Conservation (phyloP, 2,797 vertebrate genomes). For the Tiaroga cobitis region DNA sequence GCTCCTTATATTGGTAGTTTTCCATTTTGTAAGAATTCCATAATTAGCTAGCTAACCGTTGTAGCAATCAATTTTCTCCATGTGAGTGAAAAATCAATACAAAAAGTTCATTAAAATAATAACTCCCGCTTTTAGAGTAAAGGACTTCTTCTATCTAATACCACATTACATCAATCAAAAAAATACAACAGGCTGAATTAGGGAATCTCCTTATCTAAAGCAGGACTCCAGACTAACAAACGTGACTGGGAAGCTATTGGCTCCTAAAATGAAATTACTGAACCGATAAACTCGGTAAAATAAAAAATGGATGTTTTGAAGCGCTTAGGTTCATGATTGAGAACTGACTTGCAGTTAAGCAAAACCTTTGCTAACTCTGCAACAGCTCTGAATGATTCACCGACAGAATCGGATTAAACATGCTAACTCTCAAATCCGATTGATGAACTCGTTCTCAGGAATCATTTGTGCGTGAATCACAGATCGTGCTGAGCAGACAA, state of each 20-base stretch:
- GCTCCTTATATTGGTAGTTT: not conserved
- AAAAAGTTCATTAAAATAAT: not conserved
- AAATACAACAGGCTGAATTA: not conserved
- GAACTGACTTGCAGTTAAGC: not conserved
- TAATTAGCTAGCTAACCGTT: not conserved
- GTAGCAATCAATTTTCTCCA: not conserved
- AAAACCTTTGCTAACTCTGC: not conserved
- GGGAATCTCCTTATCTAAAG: not conserved
- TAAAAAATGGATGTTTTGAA: not conserved
- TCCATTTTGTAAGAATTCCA: not conserved
- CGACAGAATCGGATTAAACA: not conserved
- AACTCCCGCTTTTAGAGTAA: not conserved
- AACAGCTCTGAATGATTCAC: not conserved
- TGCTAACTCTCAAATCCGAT: not conserved
- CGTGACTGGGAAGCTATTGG: not conserved
- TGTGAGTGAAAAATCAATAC: not conserved
- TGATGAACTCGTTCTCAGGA: not conserved
- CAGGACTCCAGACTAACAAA: constrained; percentile 7
- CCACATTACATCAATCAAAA: not conserved
- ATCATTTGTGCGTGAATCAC: not conserved
- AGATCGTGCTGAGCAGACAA: not conserved
- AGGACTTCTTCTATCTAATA: not conserved
- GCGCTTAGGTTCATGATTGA: not conserved
- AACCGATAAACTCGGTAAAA: not conserved
- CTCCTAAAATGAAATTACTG: not conserved